These are phyloP conservation scores for Hozukius guyotensis DNA, from an alignment of 2,797 vertebrate species.

Conservation along the genomic window DNA sequence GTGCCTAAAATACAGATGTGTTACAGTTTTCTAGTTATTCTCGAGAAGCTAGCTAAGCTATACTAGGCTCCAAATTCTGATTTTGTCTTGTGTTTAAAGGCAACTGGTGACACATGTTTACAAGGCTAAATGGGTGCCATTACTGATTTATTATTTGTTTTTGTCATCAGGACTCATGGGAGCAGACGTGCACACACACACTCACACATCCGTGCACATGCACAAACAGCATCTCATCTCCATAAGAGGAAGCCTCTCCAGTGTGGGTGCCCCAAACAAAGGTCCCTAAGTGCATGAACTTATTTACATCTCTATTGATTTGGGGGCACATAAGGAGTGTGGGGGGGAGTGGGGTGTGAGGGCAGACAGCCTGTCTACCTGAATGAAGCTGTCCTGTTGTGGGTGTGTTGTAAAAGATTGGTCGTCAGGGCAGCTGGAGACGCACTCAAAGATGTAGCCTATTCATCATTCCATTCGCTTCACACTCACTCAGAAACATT, in stretches of 20 bases:
- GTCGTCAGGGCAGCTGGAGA: conserved; percentile 36
- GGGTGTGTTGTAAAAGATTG: conserved; percentile 25
- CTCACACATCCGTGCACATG: background rate
- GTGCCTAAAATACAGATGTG: conserved; percentile 32
- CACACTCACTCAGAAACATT: background rate
- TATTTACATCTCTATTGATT: conserved; percentile 82
- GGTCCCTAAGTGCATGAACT: conserved; percentile 75
- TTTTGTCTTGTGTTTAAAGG: conserved; percentile 17
- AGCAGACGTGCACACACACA: conserved; percentile 23
- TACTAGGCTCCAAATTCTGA: background rate
- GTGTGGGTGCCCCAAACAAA: conserved; percentile 67
- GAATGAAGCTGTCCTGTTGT: conserved; percentile 61
- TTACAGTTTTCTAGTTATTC: conserved; percentile 16
- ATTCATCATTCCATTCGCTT: conserved; percentile 8
- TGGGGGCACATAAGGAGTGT: conserved; percentile 11
- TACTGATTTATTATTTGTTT: conserved; percentile 16
- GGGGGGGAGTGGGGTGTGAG: background rate
- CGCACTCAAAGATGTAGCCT: conserved; percentile 29
- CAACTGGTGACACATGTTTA: conserved; percentile 23
- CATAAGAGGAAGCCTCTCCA: conserved; percentile 49
- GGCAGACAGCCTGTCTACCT: conserved; percentile 45
- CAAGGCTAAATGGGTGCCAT: conserved; percentile 17
- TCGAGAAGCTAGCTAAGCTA: background rate
- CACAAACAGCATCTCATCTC: conserved; percentile 25
- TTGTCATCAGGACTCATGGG: conserved; percentile 20